Base-by-base conservation (phyloP, 2,113 vertebrate genomes). In the Chrysochloris asiatica region DNA sequence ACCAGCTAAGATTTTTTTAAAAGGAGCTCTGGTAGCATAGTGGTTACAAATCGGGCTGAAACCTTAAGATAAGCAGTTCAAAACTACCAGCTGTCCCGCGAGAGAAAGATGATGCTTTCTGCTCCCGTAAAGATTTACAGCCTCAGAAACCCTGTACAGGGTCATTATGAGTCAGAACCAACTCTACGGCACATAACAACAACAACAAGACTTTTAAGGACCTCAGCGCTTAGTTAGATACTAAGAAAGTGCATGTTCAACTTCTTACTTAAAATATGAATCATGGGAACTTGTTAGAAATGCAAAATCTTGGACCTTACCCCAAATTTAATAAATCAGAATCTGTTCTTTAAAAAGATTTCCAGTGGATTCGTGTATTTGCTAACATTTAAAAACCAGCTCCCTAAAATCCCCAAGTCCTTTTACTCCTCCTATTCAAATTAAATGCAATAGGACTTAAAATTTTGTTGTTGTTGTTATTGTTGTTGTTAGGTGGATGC, bases 291-390 rank as follows among this genome's bases (percentile, higher is more conserved):
- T 67, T 65, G 8, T 41, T 86, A 92, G 72, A 91, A 89, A 81
- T 72, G 26, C 30, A 73, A 93, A 83, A 50, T 54, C 48, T 52
- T 81, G 12, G 72, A 38, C 45, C 36, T 21, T 69, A n/a, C 36
- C 24, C 21, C 73, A 72, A 78, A 85, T 6, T 30, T 50, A 77
- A 43, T 41, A 63, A 75, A 56, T 54, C 45, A 79, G 36, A 78
- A 24, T 79, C 82, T 90, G 43, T 38, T 52, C 90, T 85, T 85
- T 90, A 83, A 76, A 45, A 54, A 85, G 30, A 77, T 28, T n/a
- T 43, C n/a, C 21, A 54, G 19, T 26, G 4, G 30, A 71, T 36
- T 48, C 26, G 4, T 88, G 4, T 56, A 9, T 78, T 80, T 48
- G 8, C 73, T n/a, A 21, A 87, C 52, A 33, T 80, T 83, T 92